A percentile compares a stretch with the other conserved stretches of the same genome.
phyloP scores from a whole-genome alignment of 1,140 invertebrate genomes.

The Dendrolimus punctatus region DNA sequence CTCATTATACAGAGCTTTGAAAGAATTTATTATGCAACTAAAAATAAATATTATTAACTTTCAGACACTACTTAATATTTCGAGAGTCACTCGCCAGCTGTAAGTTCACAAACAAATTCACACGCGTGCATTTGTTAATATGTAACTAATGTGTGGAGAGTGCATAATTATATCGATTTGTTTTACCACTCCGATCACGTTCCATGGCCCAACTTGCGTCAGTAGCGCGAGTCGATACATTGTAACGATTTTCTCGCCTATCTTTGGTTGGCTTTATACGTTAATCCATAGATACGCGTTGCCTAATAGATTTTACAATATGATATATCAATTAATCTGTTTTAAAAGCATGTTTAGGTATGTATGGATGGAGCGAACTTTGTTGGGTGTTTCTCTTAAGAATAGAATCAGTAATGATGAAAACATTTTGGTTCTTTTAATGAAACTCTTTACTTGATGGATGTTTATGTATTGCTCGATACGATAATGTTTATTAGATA shows the following conservation, averaged over 20 bases:
- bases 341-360: too few relatives aligned
- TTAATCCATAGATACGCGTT: background rate
- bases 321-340: too few relatives aligned
- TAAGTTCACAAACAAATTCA: conserved; percentile 4
- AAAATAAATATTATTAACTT: background rate
- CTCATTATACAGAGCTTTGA: too few relatives aligned
- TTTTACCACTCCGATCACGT: conserved; percentile 13
- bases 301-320: too few relatives aligned
- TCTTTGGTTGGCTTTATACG: background rate
- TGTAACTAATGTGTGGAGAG: conserved; percentile 2
- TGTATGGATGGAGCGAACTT: too few relatives aligned
- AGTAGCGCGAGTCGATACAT: conserved; percentile 9
- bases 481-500: too few relatives aligned
- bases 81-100: background rate
- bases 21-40: too few relatives aligned
- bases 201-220: conserved; percentile 11
- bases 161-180: conserved; percentile 1
- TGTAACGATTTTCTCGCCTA: conserved; percentile 3
- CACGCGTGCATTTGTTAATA: conserved; percentile 6
- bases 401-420: too few relatives aligned
- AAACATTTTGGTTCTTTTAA: too few relatives aligned
- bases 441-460: too few relatives aligned
- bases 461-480: too few relatives aligned
- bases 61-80: conserved; percentile 6
- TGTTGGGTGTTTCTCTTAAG: too few relatives aligned